These are phyloP conservation scores for Papilio xuthus DNA, from an alignment of 1,140 invertebrate genomes.

Conservation along the genomic window DNA sequence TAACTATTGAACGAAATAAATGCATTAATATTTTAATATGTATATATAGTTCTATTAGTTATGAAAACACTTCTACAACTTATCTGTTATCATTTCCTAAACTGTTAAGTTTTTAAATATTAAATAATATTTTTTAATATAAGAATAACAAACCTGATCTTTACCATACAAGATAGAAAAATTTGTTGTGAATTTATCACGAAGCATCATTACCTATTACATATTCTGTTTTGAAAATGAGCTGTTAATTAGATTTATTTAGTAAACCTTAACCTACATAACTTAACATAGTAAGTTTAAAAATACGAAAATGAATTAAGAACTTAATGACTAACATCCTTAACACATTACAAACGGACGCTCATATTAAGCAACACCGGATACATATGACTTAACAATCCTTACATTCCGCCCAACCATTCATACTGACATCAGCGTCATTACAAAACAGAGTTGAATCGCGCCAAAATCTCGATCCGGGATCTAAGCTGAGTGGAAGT, in stretches of 20 bases:
- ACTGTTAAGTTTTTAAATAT: neutral
- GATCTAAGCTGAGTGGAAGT: constrained; percentile 61
- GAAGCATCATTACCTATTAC: too few species aligned
- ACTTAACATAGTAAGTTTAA: neutral
- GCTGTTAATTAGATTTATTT: neutral
- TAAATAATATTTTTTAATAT: too few species aligned
- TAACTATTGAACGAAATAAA: neutral
- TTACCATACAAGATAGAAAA: too few species aligned
- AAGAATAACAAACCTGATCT: too few species aligned
- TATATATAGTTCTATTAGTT: neutral
- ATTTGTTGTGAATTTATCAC: too few species aligned
- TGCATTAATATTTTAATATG: neutral
- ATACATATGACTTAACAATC: constrained; percentile 28
- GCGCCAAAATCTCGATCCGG: constrained; percentile 65
- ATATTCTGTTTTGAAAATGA: too few species aligned
- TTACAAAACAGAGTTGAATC: constrained; percentile 67
- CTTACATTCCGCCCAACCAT: constrained; percentile 42
- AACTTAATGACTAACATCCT: constrained; percentile 17
- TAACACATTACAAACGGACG: constrained; percentile 3
- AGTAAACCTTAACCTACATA: neutral
- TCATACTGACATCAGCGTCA: constrained; percentile 57
- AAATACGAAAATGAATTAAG: neutral
- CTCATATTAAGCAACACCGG: constrained; percentile 24
- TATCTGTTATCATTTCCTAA: neutral
- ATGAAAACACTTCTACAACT: neutral